Base-by-base conservation (phyloP, 2,113 vertebrate species). In the Pachypanchax playfairii region DNA sequence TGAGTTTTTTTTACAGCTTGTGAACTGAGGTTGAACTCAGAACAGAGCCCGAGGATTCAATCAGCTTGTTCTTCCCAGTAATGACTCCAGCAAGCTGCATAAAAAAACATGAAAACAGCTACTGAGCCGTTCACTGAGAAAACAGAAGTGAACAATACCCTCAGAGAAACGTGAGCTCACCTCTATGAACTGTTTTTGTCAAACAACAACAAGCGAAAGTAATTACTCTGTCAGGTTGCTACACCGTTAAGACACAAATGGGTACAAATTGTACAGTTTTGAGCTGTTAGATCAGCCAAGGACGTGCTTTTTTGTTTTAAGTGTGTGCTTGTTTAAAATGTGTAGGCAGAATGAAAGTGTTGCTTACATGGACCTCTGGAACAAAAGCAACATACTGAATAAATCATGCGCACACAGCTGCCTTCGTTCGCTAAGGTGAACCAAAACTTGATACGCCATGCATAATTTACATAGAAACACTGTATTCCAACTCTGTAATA, bases 401-500 rank as follows among this genome's bases (percentile, higher is more conserved):
- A 86, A 92, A 83, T 84, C 64, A 91, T 89, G 73, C 84, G 62
- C 47, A 46, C 77, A 65, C 74, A 80, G 84, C 61, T 75, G 78
- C 59, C 61, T 76, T 56, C 69, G 79, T 82, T 70, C 65, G 54
- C 73, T 60, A 42, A 79, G 82, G 70, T 69, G 53, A 77, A 51
- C 79, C 54, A 73, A 85, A 89, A 91, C 86, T 71, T 59, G 86
- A 91, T 89, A 85, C 21, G 26, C 28, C 54, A 77, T 91, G 64
- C 59, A 91, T 91, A 82, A 91, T 91, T 90, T 49, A 92, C 53
- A 66, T 26, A 4, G 49, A 58, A 38, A 50, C 61, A 44, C 54
- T 68, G 60, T 46, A 50, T 48, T 74, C 73, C 76, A 24, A 56
- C 49, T 38, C 43, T 65, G 49, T 18, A 56, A 24, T 53, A 38